These are phyloP conservation scores for Dolichopus griseipennis DNA, from an alignment of 2,888 invertebrate genomes.

Conservation along the genomic window DNA sequence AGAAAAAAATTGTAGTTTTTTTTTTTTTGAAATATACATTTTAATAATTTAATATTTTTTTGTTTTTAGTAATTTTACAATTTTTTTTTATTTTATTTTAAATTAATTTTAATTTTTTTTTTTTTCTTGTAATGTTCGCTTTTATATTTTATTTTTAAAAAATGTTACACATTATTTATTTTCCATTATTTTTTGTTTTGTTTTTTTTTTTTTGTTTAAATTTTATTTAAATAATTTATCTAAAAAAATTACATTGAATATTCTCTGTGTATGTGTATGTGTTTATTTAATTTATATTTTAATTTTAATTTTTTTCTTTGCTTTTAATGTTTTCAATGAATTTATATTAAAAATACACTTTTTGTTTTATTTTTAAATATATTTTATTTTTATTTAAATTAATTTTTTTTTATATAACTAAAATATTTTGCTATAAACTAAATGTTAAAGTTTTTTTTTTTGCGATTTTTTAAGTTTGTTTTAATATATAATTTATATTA, in stretches of 20 bases:
- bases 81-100: neutral
- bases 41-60: neutral
- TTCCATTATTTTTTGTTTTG: neutral
- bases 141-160: neutral
- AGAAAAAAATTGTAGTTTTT: neutral
- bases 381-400: neutral
- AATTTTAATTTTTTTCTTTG: neutral
- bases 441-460: neutral
- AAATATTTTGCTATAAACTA: conserved; percentile 3
- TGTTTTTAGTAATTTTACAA: neutral
- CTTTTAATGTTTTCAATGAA: neutral
- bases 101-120: neutral
- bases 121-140: neutral
- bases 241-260: neutral
- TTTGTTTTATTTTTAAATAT: neutral
- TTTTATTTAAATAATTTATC: conserved; percentile 4
- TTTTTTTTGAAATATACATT: neutral
- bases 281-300: neutral
- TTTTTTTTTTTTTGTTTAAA: neutral
- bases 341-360: neutral
- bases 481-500: neutral
- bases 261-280: neutral
- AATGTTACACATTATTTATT: neutral
- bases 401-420: neutral
- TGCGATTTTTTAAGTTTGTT: neutral